Percentiles rank a stretch among this genome's conserved stretches.
These are phyloP conservation scores for Agrilus mali DNA, from an alignment of 2,888 invertebrate species.

Conservation along the genomic window DNA sequence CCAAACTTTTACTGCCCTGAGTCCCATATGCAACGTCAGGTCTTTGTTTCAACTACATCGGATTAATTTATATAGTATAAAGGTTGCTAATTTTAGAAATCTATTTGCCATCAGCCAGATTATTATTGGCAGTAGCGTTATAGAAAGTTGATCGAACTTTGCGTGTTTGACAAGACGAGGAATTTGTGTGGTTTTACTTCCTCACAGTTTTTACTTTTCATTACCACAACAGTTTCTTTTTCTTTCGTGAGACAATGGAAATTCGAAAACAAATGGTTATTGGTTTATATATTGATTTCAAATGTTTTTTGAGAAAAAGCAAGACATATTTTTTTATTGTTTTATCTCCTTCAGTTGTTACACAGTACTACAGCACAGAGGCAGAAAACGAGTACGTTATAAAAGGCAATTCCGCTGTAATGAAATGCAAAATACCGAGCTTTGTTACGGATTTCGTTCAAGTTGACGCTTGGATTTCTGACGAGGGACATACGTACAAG, in stretches of 20 bases:
- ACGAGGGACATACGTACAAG: slow-evolving; percentile 53
- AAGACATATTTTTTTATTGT: slow-evolving; percentile 2
- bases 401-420: slow-evolving; percentile 79
- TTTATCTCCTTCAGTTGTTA: slow-evolving; percentile 55
- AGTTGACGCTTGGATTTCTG: slow-evolving; percentile 75
- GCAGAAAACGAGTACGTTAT: slow-evolving; percentile 92
- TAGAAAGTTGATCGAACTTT: too few species aligned
- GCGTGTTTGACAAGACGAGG: too few species aligned
- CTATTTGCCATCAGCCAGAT: too few species aligned
- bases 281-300: slow-evolving; percentile 11
- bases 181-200: too few species aligned
- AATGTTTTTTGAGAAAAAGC: not conserved
- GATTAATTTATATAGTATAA: not conserved
- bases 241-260: too few species aligned
- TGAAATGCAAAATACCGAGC: slow-evolving; percentile 89
- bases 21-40: too few species aligned
- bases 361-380: slow-evolving; percentile 81
- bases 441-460: slow-evolving; percentile 87
- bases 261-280: too few species aligned
- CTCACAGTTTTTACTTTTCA: too few species aligned
- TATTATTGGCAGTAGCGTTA: too few species aligned
- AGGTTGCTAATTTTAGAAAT: not conserved
- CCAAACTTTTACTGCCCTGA: slow-evolving; percentile 7
- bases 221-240: too few species aligned
- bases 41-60: too few species aligned